These are phyloP conservation scores for Drosophila insularis DNA, from an alignment of 1,140 invertebrate genomes.

Conservation along the genomic window DNA sequence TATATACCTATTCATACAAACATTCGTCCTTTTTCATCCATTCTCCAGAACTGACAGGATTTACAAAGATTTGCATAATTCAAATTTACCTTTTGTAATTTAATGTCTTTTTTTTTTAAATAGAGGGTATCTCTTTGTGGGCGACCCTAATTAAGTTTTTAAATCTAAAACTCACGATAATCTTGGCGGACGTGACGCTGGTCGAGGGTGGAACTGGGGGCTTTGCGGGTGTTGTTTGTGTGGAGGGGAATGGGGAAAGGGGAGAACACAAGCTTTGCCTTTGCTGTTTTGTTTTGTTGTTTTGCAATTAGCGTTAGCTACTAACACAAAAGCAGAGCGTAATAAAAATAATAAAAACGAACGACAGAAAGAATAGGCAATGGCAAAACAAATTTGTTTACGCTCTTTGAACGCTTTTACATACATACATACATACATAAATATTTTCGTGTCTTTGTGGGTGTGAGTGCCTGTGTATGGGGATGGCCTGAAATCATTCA, in stretches of 20 bases:
- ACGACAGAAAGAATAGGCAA: conserved; percentile 35
- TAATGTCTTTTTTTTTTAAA: no score
- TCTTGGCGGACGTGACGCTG: conserved; percentile 32
- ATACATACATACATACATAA: conserved; percentile 10
- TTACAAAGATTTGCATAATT: no score
- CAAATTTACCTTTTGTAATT: no score
- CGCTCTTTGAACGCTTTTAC: conserved; percentile 55
- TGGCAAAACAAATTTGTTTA: conserved; percentile 69
- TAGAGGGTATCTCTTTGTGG: neutral
- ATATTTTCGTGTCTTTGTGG: neutral
- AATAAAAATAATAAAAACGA: conserved; percentile 58
- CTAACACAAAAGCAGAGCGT: conserved; percentile 60
- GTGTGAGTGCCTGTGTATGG: neutral
- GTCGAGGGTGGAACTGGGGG: neutral
- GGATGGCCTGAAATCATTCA: conserved; percentile 32
- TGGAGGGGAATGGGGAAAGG: neutral
- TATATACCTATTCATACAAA: no score
- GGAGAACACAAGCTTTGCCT: conserved; percentile 21
- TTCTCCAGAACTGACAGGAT: no score
- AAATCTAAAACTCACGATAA: conserved; percentile 49
- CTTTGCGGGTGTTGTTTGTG: neutral
- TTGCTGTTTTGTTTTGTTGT: conserved; percentile 13
- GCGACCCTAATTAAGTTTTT: conserved; percentile 11
- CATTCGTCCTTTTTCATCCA: neutral
- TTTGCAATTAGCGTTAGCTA: conserved; percentile 60